These are phyloP conservation scores for Druon quercuslanigerum DNA, from an alignment of 1,140 invertebrate genomes.

Conservation along the genomic window DNA sequence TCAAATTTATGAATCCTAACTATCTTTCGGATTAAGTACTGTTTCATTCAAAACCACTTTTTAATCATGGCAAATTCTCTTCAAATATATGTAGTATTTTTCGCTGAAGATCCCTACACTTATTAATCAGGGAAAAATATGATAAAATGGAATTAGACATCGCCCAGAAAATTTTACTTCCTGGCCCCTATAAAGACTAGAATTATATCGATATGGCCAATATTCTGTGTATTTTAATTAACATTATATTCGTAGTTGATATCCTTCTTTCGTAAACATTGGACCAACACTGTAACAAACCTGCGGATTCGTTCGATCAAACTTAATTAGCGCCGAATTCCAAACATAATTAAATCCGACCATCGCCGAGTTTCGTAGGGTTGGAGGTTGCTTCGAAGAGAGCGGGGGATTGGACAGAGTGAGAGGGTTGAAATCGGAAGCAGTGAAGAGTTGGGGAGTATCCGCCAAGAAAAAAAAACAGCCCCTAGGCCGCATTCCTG, in stretches of 20 bases:
- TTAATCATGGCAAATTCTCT: too few species aligned
- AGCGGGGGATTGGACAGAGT: not conserved
- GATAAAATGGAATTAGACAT: constrained; percentile 9
- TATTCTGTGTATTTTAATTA: constrained; percentile 66
- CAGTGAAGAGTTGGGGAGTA: constrained; percentile 4
- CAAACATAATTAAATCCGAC: constrained; percentile 72
- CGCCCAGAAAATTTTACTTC: constrained; percentile 35
- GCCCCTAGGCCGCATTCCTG: constrained; percentile 9
- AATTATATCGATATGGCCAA: not conserved
- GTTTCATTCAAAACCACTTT: too few species aligned
- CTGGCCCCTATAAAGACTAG: constrained; percentile 35
- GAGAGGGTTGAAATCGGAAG: constrained; percentile 7
- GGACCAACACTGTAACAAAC: constrained; percentile 68
- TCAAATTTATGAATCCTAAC: not conserved
- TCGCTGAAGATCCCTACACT: too few species aligned
- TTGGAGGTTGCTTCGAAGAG: constrained; percentile 1
- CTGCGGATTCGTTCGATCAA: constrained; percentile 73
- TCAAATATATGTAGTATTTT: too few species aligned
- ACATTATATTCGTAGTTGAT: constrained; percentile 61
- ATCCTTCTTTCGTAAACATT: constrained; percentile 69
- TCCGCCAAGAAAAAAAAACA: not conserved
- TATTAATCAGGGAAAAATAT: too few species aligned
- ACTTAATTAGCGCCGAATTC: constrained; percentile 74
- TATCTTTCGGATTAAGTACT: not conserved
- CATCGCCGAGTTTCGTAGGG: constrained; percentile 53